Percentiles rank a stretch among this genome's conserved stretches.
These are phyloP conservation scores for Lamprotornis superbus DNA, from an alignment of 2,113 vertebrate species.

Conservation along the genomic window DNA sequence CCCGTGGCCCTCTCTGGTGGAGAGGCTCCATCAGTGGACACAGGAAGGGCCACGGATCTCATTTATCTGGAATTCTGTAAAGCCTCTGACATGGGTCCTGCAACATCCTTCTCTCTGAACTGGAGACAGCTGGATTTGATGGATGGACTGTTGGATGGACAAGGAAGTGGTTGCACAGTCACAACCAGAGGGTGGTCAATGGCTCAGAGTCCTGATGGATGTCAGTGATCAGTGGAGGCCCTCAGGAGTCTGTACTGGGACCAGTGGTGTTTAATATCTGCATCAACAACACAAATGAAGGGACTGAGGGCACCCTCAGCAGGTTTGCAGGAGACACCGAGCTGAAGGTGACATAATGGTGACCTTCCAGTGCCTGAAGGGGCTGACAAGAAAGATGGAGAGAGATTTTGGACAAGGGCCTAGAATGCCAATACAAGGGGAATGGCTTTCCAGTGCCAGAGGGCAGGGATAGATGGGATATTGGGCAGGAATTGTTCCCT, in stretches of 20 bases:
- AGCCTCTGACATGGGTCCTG: neutral
- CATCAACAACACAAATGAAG: neutral
- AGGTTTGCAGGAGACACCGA: neutral
- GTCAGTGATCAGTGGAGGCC: neutral
- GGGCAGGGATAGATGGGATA: accelerated
- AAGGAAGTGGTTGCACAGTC: neutral
- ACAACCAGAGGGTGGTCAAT: neutral
- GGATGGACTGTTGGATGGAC: neutral
- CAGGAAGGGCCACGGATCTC: neutral
- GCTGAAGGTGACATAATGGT: neutral
- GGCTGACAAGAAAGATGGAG: neutral
- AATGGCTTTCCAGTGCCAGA: neutral
- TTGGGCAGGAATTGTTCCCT: neutral
- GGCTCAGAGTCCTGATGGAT: neutral
- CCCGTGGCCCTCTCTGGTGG: neutral
- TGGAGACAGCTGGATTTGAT: neutral
- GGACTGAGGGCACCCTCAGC: neutral
- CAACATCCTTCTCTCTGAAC: neutral
- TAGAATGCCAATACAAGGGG: neutral
- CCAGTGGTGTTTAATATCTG: neutral
- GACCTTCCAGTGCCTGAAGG: neutral
- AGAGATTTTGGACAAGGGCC: accelerated
- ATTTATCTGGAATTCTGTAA: neutral
- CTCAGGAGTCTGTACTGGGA: neutral
- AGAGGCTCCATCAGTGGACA: neutral